phyloP scores from a whole-genome alignment of 1,140 invertebrate genomes.

The Euwallacea similis region DNA sequence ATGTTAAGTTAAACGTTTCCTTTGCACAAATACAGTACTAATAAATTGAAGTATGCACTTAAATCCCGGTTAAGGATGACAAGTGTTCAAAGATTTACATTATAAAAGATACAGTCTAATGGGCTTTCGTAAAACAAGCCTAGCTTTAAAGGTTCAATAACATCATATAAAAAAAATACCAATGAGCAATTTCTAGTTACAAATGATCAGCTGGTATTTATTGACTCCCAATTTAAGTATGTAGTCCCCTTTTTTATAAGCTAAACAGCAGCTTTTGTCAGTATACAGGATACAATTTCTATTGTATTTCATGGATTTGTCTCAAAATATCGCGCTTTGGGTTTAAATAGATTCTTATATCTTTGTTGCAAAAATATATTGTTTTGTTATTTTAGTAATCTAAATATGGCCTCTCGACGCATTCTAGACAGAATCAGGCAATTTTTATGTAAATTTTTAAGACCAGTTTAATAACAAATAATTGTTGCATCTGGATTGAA shows the following conservation, averaged over 20 bases:
- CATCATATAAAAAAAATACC: conserved; percentile 36
- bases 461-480: no score
- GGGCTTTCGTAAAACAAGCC: conserved; percentile 25
- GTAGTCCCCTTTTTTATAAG: background rate
- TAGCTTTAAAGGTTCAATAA: conserved; percentile 13
- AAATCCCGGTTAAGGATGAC: background rate
- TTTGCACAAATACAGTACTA: background rate
- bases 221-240: conserved; percentile 21
- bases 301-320: background rate
- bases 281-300: background rate
- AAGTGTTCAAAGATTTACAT: background rate
- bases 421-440: background rate
- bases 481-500: background rate
- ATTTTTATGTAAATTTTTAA: background rate
- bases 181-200: conserved; percentile 33
- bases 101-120: background rate
- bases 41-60: background rate
- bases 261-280: background rate
- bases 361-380: conserved; percentile 34
- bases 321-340: conserved; percentile 4
- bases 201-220: conserved; percentile 5
- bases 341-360: background rate
- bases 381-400: conserved; percentile 7
- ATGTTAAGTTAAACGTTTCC: background rate
- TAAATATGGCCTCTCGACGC: background rate